Conservation (phyloP, 1,140 invertebrate genomes). For the Meloidogyne hapla region DNA sequence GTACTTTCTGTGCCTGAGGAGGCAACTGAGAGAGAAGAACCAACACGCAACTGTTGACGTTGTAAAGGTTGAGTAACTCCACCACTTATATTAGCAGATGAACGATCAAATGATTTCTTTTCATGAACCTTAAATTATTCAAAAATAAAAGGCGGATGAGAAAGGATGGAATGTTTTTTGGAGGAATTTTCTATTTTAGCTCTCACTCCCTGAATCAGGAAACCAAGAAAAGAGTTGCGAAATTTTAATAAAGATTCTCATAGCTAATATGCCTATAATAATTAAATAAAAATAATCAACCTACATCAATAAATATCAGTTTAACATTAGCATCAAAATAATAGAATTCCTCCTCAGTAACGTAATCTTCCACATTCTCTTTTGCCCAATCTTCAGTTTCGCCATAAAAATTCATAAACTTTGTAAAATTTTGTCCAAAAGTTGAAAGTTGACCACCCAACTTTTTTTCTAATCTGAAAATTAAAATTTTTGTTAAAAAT, state of each 20-base stretch:
- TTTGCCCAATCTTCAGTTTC: slow-evolving; percentile 9
- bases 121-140: neutral
- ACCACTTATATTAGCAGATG: neutral
- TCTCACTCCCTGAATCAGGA: no score
- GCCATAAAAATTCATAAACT: neutral
- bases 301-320: slow-evolving; percentile 21
- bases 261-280: no score
- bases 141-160: neutral
- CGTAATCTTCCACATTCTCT: neutral
- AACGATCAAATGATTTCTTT: neutral
- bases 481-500: neutral
- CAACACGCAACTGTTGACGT: neutral
- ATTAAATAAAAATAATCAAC: no score
- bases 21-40: slow-evolving; percentile 17
- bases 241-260: slow-evolving; percentile 6
- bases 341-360: slow-evolving; percentile 25
- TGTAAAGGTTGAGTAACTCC: neutral
- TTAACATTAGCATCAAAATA: slow-evolving; percentile 16
- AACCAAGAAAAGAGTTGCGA: neutral
- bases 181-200: no score
- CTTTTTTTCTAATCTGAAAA: slow-evolving; percentile 14
- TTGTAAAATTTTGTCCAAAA: slow-evolving; percentile 22
- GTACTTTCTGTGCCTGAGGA: slow-evolving; percentile 2
- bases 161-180: no score
- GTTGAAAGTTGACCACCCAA: neutral